phyloP scores from a whole-genome alignment of 2,113 vertebrate genomes.

The Columba livia region DNA sequence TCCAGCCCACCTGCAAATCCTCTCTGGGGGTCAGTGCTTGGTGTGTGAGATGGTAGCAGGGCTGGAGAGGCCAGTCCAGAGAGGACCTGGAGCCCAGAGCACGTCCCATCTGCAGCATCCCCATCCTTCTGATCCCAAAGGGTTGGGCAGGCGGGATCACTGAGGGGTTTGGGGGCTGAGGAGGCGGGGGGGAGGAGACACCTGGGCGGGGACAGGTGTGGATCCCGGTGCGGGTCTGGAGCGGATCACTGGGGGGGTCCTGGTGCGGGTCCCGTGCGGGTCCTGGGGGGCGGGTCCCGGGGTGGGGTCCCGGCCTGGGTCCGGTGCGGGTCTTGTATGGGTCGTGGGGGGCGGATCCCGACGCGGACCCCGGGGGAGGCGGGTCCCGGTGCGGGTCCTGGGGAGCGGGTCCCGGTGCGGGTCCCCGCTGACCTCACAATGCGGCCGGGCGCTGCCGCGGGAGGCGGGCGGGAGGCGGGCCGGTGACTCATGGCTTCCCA shows the following conservation, averaged over 20 bases:
- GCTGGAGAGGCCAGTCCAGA: not conserved
- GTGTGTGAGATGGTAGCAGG: not conserved
- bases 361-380: too few relatives aligned
- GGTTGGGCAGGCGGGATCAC: not conserved
- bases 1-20: not conserved
- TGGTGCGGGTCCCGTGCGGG: too few relatives aligned
- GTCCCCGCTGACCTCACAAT: too few relatives aligned
- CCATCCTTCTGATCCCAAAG: not conserved
- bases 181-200: too few relatives aligned
- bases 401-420: too few relatives aligned
- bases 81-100: not conserved
- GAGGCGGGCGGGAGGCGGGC: slow-evolving; percentile 5
- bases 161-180: not conserved
- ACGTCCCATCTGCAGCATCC: not conserved
- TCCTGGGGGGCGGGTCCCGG: too few relatives aligned
- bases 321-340: not conserved
- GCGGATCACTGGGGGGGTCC: not conserved
- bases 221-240: not conserved
- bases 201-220: not conserved
- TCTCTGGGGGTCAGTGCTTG: fast-evolving
- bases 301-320: not conserved
- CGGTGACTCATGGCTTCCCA: slow-evolving; percentile 66
- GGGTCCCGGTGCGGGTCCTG: not conserved
- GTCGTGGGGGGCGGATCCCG: too few relatives aligned
- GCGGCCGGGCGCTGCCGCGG: not conserved